phyloP scores from a whole-genome alignment of 2,113 vertebrate species.

The Dascyllus trimaculatus region DNA sequence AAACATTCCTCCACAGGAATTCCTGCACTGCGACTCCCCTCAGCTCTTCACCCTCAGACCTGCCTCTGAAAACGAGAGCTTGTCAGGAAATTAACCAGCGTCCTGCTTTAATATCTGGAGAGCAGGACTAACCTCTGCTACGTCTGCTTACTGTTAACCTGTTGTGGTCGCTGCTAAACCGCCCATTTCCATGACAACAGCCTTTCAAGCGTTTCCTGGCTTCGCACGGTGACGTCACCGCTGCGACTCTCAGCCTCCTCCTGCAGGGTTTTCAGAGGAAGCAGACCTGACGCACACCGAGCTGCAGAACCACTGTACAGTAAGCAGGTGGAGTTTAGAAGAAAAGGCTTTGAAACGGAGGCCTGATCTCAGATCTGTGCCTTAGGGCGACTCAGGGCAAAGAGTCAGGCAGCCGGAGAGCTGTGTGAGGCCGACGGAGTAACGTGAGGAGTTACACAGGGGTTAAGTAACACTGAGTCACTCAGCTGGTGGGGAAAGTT shows the following conservation, averaged over 20 bases:
- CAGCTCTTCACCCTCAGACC: not conserved
- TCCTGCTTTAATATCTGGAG: too few relatives aligned
- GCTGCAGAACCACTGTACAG: not conserved
- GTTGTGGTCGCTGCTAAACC: not conserved
- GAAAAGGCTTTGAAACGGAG: not conserved
- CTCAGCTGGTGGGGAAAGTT: too few relatives aligned
- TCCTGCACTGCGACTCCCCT: constrained; percentile 27
- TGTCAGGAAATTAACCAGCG: not conserved
- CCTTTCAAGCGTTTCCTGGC: constrained; percentile 47
- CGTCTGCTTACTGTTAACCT: too few relatives aligned
- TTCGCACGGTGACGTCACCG: constrained; percentile 50
- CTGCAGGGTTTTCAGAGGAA: constrained; percentile 1
- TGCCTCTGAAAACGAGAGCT: not conserved
- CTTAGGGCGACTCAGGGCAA: constrained; percentile 4
- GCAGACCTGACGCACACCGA: not conserved
- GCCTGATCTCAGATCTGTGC: constrained; percentile 35
- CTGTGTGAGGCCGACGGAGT: constrained; percentile 17
- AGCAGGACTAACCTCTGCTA: too few relatives aligned
- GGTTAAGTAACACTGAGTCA: too few relatives aligned
- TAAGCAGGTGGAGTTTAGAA: not conserved
- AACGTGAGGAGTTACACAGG: constrained; percentile 35
- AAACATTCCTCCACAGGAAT: constrained; percentile 62
- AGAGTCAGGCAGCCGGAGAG: constrained; percentile 18
- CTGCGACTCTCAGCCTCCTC: not conserved
- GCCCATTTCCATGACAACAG: constrained; percentile 44